These are phyloP conservation scores for Phalacrocorax brasilianus DNA, from an alignment of 2,113 vertebrate genomes.

Conservation along the genomic window DNA sequence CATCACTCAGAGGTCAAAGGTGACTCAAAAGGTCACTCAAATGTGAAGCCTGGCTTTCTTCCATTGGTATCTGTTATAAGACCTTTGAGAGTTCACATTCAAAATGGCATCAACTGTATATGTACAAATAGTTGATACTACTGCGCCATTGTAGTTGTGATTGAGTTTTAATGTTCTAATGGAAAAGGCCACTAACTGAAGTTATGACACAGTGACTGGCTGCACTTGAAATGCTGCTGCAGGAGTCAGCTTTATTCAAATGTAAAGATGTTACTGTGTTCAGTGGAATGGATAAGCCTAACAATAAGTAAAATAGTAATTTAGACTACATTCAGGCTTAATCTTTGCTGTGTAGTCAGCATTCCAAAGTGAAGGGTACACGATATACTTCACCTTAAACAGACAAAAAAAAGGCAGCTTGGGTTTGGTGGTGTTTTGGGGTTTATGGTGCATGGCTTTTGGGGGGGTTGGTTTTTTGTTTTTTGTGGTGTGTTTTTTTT, in stretches of 20 bases:
- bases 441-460: too few relatives aligned
- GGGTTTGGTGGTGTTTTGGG: too few relatives aligned
- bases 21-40: neutral
- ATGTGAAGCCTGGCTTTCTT: neutral
- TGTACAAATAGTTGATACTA: neutral
- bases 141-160: neutral
- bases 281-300: neutral
- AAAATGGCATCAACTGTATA: neutral
- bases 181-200: neutral
- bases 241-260: neutral
- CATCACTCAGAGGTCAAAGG: too few relatives aligned
- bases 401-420: neutral
- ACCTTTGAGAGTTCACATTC: neutral
- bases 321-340: neutral
- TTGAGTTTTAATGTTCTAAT: neutral
- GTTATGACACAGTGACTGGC: neutral
- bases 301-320: neutral
- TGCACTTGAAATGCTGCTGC: neutral
- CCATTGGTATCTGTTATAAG: neutral
- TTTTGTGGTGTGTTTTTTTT: too few relatives aligned
- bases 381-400: neutral
- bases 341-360: neutral
- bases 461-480: too few relatives aligned
- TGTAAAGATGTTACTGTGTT: neutral
- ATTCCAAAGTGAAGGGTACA: neutral